Conservation (phyloP, 1,140 invertebrate species). For the Calliopsis andreniformis region DNA sequence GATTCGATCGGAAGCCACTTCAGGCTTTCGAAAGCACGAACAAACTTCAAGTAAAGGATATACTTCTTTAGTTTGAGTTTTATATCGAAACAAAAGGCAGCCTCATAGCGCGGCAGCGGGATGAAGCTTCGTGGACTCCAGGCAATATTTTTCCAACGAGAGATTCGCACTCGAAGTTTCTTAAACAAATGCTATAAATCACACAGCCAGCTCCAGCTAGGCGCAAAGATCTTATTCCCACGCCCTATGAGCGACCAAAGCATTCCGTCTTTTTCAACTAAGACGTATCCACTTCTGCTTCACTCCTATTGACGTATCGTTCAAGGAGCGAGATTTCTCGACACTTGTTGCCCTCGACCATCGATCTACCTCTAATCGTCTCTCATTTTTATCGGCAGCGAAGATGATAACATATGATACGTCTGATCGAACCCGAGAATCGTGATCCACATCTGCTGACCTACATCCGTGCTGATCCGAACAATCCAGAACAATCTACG, state of each 20-base stretch:
- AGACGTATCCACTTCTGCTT: neutral
- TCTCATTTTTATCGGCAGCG: neutral
- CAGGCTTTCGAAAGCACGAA: too few species aligned
- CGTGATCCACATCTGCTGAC: too few species aligned
- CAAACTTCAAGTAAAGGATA: too few species aligned
- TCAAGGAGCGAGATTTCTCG: slow-evolving; percentile 21
- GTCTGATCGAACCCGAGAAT: neutral
- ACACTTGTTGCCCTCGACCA: slow-evolving; percentile 28
- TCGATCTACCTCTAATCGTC: slow-evolving; percentile 32
- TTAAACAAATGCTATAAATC: slow-evolving; percentile 34
- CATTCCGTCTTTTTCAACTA: slow-evolving; percentile 20
- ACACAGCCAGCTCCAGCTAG: neutral
- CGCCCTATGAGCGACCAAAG: neutral
- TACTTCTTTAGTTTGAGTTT: too few species aligned
- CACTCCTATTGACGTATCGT: slow-evolving; percentile 12
- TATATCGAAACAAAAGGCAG: neutral
- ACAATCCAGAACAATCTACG: too few species aligned
- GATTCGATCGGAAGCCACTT: too few species aligned
- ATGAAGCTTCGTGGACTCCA: neutral
- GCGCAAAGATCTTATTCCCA: slow-evolving; percentile 15
- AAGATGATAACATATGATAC: neutral
- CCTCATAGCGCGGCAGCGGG: too few species aligned
- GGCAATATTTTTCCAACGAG: neutral
- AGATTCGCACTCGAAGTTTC: neutral
- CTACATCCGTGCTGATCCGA: too few species aligned